phyloP scores from a whole-genome alignment of 2,888 invertebrate species.

The Itoplectis maculator region DNA sequence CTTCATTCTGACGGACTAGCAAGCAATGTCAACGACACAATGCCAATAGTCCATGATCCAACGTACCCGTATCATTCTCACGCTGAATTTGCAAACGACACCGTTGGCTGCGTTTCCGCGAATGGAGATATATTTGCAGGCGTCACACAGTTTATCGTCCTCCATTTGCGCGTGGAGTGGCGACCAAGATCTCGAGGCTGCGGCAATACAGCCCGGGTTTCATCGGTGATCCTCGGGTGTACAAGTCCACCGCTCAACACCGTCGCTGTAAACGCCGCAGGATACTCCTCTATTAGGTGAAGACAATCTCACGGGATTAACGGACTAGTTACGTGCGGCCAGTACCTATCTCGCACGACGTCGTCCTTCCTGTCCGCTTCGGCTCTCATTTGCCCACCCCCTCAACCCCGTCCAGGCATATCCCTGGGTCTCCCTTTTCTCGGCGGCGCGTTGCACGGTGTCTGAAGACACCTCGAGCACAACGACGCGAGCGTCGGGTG shows the following conservation, averaged over 20 bases:
- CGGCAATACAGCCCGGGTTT: conserved; percentile 33
- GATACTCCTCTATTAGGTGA: conserved; percentile 65
- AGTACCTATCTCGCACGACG: conserved; percentile 4
- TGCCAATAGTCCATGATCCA: no score
- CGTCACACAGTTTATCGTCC: conserved; percentile 27
- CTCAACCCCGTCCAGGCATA: no score
- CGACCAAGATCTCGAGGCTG: not conserved
- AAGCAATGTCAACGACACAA: no score
- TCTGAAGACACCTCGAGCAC: conserved; percentile 47
- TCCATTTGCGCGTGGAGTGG: conserved; percentile 3
- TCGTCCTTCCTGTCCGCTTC: not conserved
- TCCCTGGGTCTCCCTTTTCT: conserved; percentile 6
- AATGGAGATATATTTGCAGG: not conserved
- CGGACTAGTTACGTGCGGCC: conserved; percentile 48
- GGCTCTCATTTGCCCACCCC: not conserved
- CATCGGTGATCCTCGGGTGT: conserved; percentile 51
- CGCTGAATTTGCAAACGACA: not conserved
- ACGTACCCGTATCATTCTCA: no score
- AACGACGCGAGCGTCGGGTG: conserved; percentile 1
- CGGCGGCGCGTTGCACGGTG: not conserved
- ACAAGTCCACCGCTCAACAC: conserved; percentile 57
- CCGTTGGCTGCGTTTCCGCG: not conserved
- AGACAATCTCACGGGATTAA: conserved; percentile 64
- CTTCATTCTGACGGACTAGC: not conserved
- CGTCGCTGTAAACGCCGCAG: conserved; percentile 47